Base-by-base conservation (phyloP, 1,140 invertebrate species). In the Dryas iulia region DNA sequence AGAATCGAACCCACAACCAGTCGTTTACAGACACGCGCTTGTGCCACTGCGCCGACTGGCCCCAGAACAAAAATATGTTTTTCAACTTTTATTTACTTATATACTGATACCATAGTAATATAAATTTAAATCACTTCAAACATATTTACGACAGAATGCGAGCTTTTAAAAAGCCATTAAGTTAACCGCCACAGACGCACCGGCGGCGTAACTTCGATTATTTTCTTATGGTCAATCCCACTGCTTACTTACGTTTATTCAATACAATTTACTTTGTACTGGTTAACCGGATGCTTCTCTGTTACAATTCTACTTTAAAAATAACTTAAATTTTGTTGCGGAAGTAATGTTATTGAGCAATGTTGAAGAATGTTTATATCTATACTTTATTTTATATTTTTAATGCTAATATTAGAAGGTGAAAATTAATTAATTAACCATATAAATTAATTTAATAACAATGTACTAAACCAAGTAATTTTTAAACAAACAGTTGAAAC, bases 151-250 rank as follows among this genome's bases (percentile, higher is more conserved):
- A 69, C 67, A 71, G 52, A 75, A 74, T 71, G 64, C 64, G 77
- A 77, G 70, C 71, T 72, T 73, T 74, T 77, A 72, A 74, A 75
- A 76, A 72, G 33, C 60, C 68, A 75, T 77, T 59, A 65, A 63
- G n/a, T 11, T 18, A 14, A 59, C 66, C 66, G 61, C 66, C 18
- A 61, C 68, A 69, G 58, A 71, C 39, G 59, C 59, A 59, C 33
- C 59, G 56, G 30, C 59, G 31, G 39, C 25, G 57, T 35, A 35
- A 28, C 31, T 33, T 64, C 59, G 61, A 67, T 71, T 72, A 66
- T 72, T 76, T 72, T 72, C 66, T 66, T 72, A 68, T 61, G 64
- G 68, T 70, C 59, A 52, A 56, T 54, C 63, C 62, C 30, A 30
- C 21, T 39, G 30, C 56, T 64, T 21, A 24, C 26, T 5, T 39